Percentiles rank a stretch among this genome's conserved stretches.
Conservation (phyloP, 92 coral and sea anemone genomes). For the Palythoa heliodiscus region DNA sequence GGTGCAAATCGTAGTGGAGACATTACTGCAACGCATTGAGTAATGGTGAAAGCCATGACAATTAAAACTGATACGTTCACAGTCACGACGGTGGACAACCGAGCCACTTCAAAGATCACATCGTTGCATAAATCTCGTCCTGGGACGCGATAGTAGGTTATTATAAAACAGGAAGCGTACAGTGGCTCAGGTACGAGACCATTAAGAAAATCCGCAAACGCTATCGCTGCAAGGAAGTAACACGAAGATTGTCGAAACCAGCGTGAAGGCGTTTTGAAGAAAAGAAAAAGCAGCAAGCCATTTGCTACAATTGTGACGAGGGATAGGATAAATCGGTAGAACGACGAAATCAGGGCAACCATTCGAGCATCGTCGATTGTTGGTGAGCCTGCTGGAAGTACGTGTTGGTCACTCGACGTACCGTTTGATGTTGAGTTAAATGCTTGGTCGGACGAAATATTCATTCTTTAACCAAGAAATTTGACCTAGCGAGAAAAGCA, state of each 20-base stretch:
- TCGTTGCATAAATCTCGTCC: background rate
- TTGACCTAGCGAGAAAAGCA: background rate
- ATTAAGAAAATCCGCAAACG: slow-evolving; percentile 27
- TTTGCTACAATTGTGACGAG: slow-evolving; percentile 44
- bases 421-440: slow-evolving; percentile 15
- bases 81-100: background rate
- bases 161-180: slow-evolving; percentile 25
- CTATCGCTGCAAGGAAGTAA: slow-evolving; percentile 42
- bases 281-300: slow-evolving; percentile 49
- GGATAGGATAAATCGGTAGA: slow-evolving; percentile 37
- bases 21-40: slow-evolving; percentile 37
- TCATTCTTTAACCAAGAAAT: background rate
- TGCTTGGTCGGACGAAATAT: background rate
- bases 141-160: slow-evolving; percentile 3
- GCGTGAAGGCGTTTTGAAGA: slow-evolving; percentile 35
- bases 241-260: slow-evolving; percentile 40
- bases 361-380: background rate
- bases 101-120: slow-evolving; percentile 11
- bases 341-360: slow-evolving; percentile 37
- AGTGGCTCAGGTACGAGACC: slow-evolving; percentile 35
- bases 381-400: background rate
- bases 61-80: slow-evolving; percentile 15
- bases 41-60: slow-evolving; percentile 43
- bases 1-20: slow-evolving; percentile 41
- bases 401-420: background rate